Evolutionary conservation across 2,113 vertebrate genomes (phyloP).

Genomic region (Sebastes schlegelii): DNA sequence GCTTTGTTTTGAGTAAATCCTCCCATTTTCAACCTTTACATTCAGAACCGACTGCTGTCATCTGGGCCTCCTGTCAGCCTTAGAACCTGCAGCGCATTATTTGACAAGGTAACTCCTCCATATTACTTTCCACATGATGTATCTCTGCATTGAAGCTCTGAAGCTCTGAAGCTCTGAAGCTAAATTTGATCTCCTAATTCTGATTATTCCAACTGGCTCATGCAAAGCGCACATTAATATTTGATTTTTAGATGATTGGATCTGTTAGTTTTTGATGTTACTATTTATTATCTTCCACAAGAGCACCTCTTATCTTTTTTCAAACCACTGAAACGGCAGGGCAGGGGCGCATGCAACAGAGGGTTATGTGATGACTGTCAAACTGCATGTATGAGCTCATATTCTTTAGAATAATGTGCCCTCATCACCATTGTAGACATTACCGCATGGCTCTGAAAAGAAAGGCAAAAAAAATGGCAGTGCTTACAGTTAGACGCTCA

Average conservation of each 20-base stretch:
- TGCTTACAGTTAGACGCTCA: constrained; percentile 52
- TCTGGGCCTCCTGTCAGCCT: constrained; percentile 87
- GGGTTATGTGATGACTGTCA: constrained; percentile 70
- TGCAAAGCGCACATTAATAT: constrained; percentile 35
- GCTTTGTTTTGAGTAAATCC: constrained; percentile 82
- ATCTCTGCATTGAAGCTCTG: constrained; percentile 74
- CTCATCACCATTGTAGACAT: constrained; percentile 69
- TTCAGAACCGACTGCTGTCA: constrained; percentile 89
- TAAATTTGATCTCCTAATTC: constrained; percentile 61
- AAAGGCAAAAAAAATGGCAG: constrained; percentile 12
- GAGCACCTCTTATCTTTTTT: constrained; percentile 36
- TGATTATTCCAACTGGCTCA: constrained; percentile 40
- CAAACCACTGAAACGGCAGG: constrained; percentile 53
- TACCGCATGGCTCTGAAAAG: constrained; percentile 67
- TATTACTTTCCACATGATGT: constrained; percentile 75
- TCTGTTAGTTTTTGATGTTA: constrained; percentile 27
- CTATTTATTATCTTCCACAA: constrained; percentile 40
- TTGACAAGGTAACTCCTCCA: constrained; percentile 87
- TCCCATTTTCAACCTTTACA: constrained; percentile 84
- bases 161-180: constrained; percentile 68
- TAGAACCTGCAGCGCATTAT: constrained; percentile 87
- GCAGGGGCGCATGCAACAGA: constrained; percentile 70
- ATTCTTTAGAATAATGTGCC: constrained; percentile 52
- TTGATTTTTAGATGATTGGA: constrained; percentile 38
- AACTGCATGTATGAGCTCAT: constrained; percentile 77